Evolutionary conservation across 2,113 vertebrate species (phyloP).

Genomic region (Nothoprocta pentlandii): DNA sequence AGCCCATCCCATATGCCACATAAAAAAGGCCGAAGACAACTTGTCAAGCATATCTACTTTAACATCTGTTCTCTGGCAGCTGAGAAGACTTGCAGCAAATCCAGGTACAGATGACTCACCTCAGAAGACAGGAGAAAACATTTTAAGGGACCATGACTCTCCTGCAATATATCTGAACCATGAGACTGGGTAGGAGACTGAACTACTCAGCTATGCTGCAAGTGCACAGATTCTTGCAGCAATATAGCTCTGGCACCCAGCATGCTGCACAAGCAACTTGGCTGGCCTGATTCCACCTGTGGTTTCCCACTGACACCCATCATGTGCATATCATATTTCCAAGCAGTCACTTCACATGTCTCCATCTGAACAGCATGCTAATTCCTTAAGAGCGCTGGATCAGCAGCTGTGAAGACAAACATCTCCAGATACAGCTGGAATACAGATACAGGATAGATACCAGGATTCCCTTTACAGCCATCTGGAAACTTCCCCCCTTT

Average conservation of each 20-base stretch:
- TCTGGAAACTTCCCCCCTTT: background rate
- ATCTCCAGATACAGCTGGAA: background rate
- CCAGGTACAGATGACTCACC: background rate
- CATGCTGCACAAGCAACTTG: background rate
- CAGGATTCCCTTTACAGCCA: background rate
- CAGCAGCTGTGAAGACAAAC: background rate
- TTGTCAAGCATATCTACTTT: background rate
- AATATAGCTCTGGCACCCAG: background rate
- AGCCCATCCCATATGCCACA: background rate
- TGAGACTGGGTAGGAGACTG: background rate
- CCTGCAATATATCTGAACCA: background rate
- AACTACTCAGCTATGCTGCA: background rate
- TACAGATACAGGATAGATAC: background rate
- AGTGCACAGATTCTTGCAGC: background rate
- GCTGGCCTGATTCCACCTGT: background rate
- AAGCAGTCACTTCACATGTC: background rate
- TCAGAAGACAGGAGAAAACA: background rate
- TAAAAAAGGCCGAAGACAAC: background rate
- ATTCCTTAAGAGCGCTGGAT: background rate
- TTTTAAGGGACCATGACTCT: background rate
- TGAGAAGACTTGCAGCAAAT: background rate
- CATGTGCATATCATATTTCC: background rate
- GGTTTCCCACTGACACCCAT: conserved; percentile 1
- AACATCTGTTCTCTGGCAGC: background rate
- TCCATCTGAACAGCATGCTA: conserved; percentile 7